Base-by-base conservation (phyloP, 2,888 invertebrate species). In the Cartodere bifasciata region DNA sequence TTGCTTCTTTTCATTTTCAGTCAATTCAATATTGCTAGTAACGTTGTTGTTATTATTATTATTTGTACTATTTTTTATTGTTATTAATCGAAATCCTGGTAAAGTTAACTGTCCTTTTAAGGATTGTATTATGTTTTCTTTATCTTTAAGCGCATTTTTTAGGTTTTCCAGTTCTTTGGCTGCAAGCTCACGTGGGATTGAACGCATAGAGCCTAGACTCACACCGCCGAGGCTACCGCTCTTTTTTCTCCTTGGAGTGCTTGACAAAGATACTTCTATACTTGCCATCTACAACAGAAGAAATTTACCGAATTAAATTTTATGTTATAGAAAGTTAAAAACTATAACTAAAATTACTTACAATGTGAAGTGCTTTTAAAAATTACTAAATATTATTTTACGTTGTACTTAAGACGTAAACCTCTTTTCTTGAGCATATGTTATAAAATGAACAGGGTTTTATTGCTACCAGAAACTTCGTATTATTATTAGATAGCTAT, bases 91-190 rank as follows among this genome's bases (percentile, higher is more conserved):
- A 5, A 67, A 60, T 4, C 68, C 68, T 42, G 75, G 73, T 23
- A 73, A 72, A 43, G 72, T 72, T 23, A 78, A 56, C 49, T 78
- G 77, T 37, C 75, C 75, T 52, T 75, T 75, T 9, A 77, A 59
- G 45, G 74, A 84, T 55, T 84, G 81, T 57, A 86, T 86, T 32
- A 84, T 75, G 28, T 80, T 75, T 53, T 86, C 86, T 48, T 84
- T 84, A 57, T 86, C 86, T 23, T 74, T 67, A 20, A 86, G 62
- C 2, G 80, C 77, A 28, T 75, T 70, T 34, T 75, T 69, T 39
- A 79, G 64, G 42, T 72, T 73, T 56, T 81, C 84, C 38, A 74
- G 58, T 57, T 78, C 79, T 43, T 69, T 67, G 35, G 63, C 59
- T 33, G 69, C 61, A 46, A 62, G 32, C 47, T 59, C 52, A 56